These are phyloP conservation scores for Zaprionus nigranus DNA, from an alignment of 1,140 invertebrate genomes.

Conservation along the genomic window DNA sequence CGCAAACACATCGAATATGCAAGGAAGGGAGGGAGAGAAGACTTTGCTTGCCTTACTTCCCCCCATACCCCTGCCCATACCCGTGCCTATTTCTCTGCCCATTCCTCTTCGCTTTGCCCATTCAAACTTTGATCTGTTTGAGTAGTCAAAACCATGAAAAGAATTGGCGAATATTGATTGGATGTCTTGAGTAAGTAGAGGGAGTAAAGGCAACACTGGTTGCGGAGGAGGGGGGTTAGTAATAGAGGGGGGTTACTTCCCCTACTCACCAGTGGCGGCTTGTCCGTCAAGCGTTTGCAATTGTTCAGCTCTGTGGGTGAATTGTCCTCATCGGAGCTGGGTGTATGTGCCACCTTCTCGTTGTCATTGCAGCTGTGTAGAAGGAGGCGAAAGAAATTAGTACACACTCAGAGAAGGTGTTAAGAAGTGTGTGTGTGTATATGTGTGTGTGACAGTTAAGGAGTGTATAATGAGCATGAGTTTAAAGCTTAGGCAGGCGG, in stretches of 20 bases:
- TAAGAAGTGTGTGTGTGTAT: background rate
- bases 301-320: constrained; percentile 94
- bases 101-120: background rate
- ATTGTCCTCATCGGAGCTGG: constrained; percentile 93
- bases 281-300: constrained; percentile 91
- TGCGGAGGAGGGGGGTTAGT: background rate
- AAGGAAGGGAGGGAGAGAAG: constrained; percentile 18
- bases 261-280: constrained; percentile 91
- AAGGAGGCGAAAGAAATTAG: background rate
- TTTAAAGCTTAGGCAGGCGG: constrained; percentile 40
- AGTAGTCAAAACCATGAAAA: constrained; percentile 9
- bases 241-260: background rate
- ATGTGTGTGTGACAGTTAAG: background rate
- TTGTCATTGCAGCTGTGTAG: constrained; percentile 76
- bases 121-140: constrained; percentile 25
- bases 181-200: background rate
- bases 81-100: background rate
- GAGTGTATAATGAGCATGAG: constrained; percentile 61
- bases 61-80: background rate
- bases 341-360: constrained; percentile 85
- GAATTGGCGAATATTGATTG: constrained; percentile 15
- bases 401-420: background rate
- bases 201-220: too few species aligned
- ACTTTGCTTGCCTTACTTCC: background rate
- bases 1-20: constrained; percentile 52